phyloP scores from a whole-genome alignment of 2,888 invertebrate species.

The Diarsia dahlii region DNA sequence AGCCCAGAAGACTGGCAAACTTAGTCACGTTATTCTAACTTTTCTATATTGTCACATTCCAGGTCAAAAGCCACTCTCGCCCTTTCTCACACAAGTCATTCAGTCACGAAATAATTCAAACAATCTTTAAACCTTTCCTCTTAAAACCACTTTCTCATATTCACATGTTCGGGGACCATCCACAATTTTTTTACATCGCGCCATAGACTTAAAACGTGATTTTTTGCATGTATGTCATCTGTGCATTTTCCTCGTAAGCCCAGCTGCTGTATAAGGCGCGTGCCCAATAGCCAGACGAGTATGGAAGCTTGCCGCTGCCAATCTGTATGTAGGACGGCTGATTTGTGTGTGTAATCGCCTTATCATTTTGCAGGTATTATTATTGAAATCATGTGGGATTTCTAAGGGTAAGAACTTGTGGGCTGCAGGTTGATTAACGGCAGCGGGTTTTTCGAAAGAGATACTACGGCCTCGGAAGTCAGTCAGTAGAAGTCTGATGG shows the following conservation, averaged over 20 bases:
- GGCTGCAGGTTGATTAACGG: too few relatives aligned
- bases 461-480: too few relatives aligned
- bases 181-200: constrained; percentile 13
- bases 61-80: not conserved
- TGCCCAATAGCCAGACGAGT: constrained; percentile 56
- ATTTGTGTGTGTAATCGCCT: constrained; percentile 56
- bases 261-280: constrained; percentile 54
- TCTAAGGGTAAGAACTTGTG: not conserved
- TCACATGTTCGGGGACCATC: not conserved
- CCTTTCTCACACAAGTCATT: not conserved
- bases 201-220: constrained; percentile 29
- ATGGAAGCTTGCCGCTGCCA: constrained; percentile 50
- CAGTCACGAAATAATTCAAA: not conserved
- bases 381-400: constrained; percentile 1
- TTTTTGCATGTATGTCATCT: constrained; percentile 58
- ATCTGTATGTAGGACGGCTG: constrained; percentile 52
- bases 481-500: too few relatives aligned
- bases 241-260: constrained; percentile 53
- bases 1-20: too few relatives aligned
- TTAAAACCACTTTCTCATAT: constrained; percentile 12
- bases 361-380: constrained; percentile 29
- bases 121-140: not conserved
- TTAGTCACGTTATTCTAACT: not conserved
- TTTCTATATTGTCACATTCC: not conserved
- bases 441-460: too few relatives aligned